Conservation (phyloP, 92 coral and sea anemone species). For the Actinostola sp. region DNA sequence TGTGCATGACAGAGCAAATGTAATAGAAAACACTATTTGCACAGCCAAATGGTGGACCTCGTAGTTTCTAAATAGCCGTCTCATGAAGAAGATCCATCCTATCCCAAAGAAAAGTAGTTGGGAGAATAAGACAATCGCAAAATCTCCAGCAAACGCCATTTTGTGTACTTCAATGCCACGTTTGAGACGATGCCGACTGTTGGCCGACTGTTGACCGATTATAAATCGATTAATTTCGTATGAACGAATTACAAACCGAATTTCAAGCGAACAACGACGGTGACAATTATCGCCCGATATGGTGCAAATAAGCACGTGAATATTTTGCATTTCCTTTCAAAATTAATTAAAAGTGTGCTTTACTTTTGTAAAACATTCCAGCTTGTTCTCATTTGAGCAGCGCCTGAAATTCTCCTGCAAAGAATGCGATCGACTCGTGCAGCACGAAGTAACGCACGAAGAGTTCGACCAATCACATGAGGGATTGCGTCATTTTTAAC, state of each 20-base stretch:
- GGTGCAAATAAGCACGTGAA: no score
- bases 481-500: constrained; percentile 26
- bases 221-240: neutral
- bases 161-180: constrained; percentile 58
- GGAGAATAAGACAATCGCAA: constrained; percentile 82
- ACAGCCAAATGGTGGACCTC: constrained; percentile 94
- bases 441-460: constrained; percentile 8
- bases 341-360: neutral
- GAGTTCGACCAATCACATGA: constrained; percentile 6
- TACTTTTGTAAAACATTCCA: neutral
- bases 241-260: constrained; percentile 37
- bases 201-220: constrained; percentile 2
- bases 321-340: neutral
- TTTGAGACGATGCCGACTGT: constrained; percentile 24
- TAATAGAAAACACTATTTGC: constrained; percentile 89
- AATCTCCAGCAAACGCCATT: constrained; percentile 94
- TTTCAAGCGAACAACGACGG: neutral
- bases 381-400: no score
- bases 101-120: constrained; percentile 92
- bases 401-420: no score
- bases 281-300: neutral
- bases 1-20: constrained; percentile 93
- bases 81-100: constrained; percentile 98
- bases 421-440: neutral
- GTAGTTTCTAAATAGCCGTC: constrained; percentile 94